Evolutionary conservation across 2,888 invertebrate genomes (phyloP).

Genomic region (Melanargia galathea): DNA sequence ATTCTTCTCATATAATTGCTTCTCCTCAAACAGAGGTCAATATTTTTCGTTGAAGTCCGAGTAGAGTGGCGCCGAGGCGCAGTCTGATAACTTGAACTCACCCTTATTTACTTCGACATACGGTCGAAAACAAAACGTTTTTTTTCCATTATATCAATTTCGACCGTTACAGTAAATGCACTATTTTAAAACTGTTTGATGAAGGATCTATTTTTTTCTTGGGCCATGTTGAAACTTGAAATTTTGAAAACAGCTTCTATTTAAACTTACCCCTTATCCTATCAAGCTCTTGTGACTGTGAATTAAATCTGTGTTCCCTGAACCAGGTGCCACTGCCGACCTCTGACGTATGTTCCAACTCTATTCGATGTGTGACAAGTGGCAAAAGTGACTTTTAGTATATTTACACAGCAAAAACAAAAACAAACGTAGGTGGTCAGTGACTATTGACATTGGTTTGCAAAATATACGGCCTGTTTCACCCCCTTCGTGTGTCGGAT

Average conservation of each 20-base stretch:
- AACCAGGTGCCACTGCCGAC: slow-evolving; percentile 84
- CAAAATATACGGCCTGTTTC: background rate
- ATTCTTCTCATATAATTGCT: no score
- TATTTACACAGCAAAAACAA: slow-evolving; percentile 79
- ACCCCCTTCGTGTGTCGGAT: no score
- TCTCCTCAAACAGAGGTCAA: no score
- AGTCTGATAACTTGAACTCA: no score
- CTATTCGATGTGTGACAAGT: slow-evolving; percentile 77
- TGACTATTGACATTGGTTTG: slow-evolving; percentile 49
- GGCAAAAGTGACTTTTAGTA: slow-evolving; percentile 74
- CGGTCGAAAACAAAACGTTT: no score
- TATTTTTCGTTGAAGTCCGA: no score
- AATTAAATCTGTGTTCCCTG: slow-evolving; percentile 85
- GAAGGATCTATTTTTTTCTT: background rate
- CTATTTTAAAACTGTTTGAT: no score
- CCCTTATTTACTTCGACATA: no score
- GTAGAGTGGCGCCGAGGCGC: no score
- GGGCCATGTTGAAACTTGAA: slow-evolving; percentile 5
- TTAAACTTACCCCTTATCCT: slow-evolving; percentile 73
- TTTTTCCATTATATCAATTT: no score
- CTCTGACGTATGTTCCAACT: slow-evolving; percentile 80
- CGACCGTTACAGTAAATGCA: no score
- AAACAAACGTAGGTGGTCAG: slow-evolving; percentile 55
- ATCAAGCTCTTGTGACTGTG: slow-evolving; percentile 84
- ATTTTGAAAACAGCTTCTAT: slow-evolving; percentile 11